phyloP scores from a whole-genome alignment of 2,113 vertebrate genomes.

The Apodemus speciosus region DNA sequence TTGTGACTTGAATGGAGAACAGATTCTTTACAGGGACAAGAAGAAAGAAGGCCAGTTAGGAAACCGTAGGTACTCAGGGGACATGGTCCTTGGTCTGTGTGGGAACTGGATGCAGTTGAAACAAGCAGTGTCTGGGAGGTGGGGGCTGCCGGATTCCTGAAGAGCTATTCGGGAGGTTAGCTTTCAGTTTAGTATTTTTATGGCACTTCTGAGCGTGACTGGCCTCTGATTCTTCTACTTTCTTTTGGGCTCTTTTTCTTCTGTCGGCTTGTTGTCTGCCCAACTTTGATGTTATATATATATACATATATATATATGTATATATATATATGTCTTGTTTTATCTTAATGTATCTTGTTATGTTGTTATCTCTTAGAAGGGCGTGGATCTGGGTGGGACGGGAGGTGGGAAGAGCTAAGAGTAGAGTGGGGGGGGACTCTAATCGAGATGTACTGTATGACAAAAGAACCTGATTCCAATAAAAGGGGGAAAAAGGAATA shows the following conservation, averaged over 20 bases:
- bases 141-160: background rate
- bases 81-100: background rate
- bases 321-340: too few species aligned
- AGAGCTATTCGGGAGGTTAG: background rate
- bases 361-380: background rate
- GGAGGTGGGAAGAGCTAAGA: background rate
- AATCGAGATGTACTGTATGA: background rate
- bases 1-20: background rate
- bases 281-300: background rate
- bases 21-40: background rate
- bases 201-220: background rate
- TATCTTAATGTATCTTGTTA: background rate
- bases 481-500: background rate
- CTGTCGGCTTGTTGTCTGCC: background rate
- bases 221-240: background rate
- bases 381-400: background rate
- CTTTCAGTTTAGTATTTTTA: background rate
- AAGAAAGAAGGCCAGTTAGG: background rate
- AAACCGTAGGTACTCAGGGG: background rate
- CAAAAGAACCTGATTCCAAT: background rate
- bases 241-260: background rate
- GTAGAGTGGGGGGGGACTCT: background rate
- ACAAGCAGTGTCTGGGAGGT: background rate
- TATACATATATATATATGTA: too few species aligned
- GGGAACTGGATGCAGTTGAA: background rate